Evolutionary conservation across 92 coral and sea anemone species (phyloP).

Genomic region (Desmophyllum pertusum): DNA sequence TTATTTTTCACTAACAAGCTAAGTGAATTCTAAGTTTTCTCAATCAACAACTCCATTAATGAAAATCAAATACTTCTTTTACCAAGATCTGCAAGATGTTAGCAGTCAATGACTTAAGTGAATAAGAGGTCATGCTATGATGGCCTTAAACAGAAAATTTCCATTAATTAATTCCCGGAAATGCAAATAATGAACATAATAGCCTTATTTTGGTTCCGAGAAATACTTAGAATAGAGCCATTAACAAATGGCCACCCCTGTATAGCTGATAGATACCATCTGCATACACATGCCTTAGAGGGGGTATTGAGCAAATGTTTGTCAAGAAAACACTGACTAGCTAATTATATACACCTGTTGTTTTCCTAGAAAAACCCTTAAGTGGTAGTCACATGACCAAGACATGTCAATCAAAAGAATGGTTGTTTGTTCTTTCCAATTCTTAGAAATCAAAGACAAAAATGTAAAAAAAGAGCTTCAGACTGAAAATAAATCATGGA

Average conservation of each 20-base stretch:
- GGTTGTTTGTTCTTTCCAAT: background rate
- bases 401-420: background rate
- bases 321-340: background rate
- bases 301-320: conserved; percentile 1
- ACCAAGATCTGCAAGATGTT: background rate
- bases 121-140: background rate
- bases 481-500: background rate
- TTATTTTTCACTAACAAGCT: background rate
- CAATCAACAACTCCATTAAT: background rate
- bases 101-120: background rate
- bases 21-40: background rate
- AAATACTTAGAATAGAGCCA: background rate
- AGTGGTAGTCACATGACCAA: background rate
- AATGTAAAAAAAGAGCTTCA: background rate
- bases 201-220: conserved; percentile 14
- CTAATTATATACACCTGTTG: background rate
- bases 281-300: background rate
- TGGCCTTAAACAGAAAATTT: background rate
- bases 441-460: background rate
- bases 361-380: conserved; percentile 12
- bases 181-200: background rate
- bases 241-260: background rate
- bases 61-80: background rate
- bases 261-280: background rate
- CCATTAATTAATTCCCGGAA: conserved; percentile 24